Evolutionary conservation across 2,888 invertebrate genomes (phyloP).

Genomic region (Andrena marginata): DNA sequence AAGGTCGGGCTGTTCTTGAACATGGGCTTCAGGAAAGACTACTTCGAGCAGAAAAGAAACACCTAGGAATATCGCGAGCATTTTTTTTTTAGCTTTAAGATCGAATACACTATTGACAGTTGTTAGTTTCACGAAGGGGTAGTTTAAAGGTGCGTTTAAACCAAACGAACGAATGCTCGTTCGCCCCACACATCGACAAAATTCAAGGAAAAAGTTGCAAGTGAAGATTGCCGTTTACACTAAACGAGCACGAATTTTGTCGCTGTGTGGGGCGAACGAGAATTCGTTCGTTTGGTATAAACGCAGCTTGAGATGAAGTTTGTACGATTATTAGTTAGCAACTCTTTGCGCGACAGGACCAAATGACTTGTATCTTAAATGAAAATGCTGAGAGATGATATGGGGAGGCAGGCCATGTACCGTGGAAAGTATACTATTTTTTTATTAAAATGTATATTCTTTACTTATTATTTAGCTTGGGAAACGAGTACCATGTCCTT

Average conservation of each 20-base stretch:
- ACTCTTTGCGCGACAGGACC: neutral
- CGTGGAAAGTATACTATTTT: neutral
- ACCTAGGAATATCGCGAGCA: neutral
- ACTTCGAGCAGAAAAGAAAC: conserved; percentile 84
- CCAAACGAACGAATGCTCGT: no score
- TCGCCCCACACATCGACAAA: no score
- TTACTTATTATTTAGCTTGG: neutral
- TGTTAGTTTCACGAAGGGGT: neutral
- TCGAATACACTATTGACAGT: neutral
- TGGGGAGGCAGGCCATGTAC: neutral
- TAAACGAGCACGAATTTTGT: no score
- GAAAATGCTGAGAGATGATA: neutral
- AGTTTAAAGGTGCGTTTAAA: no score
- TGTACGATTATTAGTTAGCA: neutral
- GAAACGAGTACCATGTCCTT: no score
- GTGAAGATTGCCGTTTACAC: no score
- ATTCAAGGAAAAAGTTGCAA: no score
- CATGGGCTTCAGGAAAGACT: conserved; percentile 88
- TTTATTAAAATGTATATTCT: neutral
- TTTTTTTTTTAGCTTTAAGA: no score
- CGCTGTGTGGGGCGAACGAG: no score
- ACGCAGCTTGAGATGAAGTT: neutral
- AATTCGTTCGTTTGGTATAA: no score
- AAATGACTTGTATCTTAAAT: neutral
- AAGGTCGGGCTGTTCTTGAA: conserved; percentile 88